These are phyloP conservation scores for Drosophila mercatorum DNA, from an alignment of 2,888 invertebrate species.

Conservation along the genomic window DNA sequence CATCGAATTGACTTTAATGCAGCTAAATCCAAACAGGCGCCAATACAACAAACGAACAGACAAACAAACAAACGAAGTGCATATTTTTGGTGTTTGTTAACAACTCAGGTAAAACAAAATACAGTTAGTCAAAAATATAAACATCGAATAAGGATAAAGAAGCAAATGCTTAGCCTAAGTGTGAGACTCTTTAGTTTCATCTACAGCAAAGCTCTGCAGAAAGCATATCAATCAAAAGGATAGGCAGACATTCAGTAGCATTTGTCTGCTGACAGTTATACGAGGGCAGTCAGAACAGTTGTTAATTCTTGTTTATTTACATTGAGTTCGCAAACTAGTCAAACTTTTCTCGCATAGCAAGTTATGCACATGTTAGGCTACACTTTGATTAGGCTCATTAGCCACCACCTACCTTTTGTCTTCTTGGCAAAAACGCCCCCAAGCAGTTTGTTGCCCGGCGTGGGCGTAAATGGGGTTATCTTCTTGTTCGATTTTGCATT, in stretches of 20 bases:
- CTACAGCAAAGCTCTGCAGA: not conserved
- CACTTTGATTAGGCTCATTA: too few relatives aligned
- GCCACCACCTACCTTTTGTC: constrained; percentile 73
- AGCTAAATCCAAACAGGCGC: constrained; percentile 83
- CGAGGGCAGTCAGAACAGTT: not conserved
- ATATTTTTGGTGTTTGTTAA: constrained; percentile 28
- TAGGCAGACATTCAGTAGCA: not conserved
- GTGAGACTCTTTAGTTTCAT: not conserved
- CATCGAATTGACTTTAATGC: constrained; percentile 83
- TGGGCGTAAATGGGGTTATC: constrained; percentile 78
- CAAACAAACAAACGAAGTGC: constrained; percentile 65
- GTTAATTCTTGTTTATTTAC: not conserved
- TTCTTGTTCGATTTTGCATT: constrained; percentile 60
- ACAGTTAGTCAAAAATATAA: constrained; percentile 50
- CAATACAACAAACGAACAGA: constrained; percentile 83
- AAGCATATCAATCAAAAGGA: not conserved
- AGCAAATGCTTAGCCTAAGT: constrained; percentile 3
- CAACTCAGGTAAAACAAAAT: constrained; percentile 35
- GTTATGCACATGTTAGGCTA: not conserved
- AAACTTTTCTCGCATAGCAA: not conserved
- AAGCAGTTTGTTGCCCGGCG: constrained; percentile 80
- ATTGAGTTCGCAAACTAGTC: not conserved
- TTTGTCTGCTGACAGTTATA: not conserved
- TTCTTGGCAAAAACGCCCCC: constrained; percentile 84
- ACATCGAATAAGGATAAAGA: constrained; percentile 13